Evolutionary conservation across 2,888 invertebrate species (phyloP).

Genomic region (Lydus trimaculatus): DNA sequence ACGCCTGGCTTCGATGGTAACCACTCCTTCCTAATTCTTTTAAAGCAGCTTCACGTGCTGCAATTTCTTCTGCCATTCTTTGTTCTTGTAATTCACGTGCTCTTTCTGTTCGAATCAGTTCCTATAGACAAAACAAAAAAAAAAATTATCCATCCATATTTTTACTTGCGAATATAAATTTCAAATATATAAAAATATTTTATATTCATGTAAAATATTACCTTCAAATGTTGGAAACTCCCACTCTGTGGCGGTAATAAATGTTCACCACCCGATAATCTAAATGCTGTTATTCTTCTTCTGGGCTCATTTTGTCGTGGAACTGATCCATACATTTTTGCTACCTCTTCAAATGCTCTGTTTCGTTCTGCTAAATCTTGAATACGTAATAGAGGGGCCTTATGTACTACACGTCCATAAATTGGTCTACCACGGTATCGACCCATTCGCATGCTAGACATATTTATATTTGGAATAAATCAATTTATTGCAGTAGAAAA

Average conservation of each 20-base stretch:
- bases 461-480: neutral
- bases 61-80: slow-evolving; percentile 75
- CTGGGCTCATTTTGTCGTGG: slow-evolving; percentile 53
- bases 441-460: slow-evolving; percentile 57
- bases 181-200: neutral
- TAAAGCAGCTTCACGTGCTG: slow-evolving; percentile 67
- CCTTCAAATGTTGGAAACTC: slow-evolving; percentile 77
- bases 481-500: neutral
- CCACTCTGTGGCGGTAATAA: slow-evolving; percentile 62
- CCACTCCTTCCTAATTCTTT: slow-evolving; percentile 64
- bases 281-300: slow-evolving; percentile 54
- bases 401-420: slow-evolving; percentile 76
- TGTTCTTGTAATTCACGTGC: slow-evolving; percentile 79
- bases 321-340: slow-evolving; percentile 62
- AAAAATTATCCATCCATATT: too few species aligned
- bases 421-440: slow-evolving; percentile 65
- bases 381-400: slow-evolving; percentile 67
- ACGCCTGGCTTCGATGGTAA: slow-evolving; percentile 46
- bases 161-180: slow-evolving; percentile 4
- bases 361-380: slow-evolving; percentile 59
- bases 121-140: slow-evolving; percentile 57
- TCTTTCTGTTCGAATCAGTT: slow-evolving; percentile 78
- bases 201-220: slow-evolving; percentile 28
- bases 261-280: slow-evolving; percentile 57
- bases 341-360: slow-evolving; percentile 64